Base-by-base conservation (phyloP, 2,888 invertebrate species). In the Drosophila mimetica region DNA sequence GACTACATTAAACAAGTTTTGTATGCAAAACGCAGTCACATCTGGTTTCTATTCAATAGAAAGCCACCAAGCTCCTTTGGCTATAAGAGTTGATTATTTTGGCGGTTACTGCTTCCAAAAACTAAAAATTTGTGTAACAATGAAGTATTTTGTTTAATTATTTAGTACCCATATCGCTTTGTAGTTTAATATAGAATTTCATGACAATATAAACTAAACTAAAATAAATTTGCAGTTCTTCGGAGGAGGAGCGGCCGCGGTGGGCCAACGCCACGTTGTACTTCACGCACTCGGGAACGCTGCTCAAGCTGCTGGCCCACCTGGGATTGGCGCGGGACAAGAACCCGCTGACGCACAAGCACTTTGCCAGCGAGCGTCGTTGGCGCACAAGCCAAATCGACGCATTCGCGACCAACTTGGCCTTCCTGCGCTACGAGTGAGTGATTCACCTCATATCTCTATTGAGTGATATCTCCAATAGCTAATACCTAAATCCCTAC, bases 221-320 rank as follows among this genome's bases (percentile, higher is more conserved):
- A n/a, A n/a, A n/a, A n/a, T n/a, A n/a, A n/a, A 32, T 11, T 16
- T 7, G 1, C 14, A 32, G 39, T 28, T 28, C 32, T 14, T 30
- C 53, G 20, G 32, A 55, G 28, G 11, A 34, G 32, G 57, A 8
- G 39, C 22, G 30, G 25, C 50, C 13, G 44, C 63, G 47, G 11
- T 60, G 79, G 25, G 72, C 71, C 60, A 92, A 92, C 74, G 93
- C 94, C 28, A 93, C 94, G 28, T 94, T 95, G 74, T 95, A 96
- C 82, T 97, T 97, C 89, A 94, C 96, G 0, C 97, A 97, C 91
- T 97, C 97, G 1, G 97, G 97, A 3, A 95, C 96, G 0, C 88
- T 97, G 42, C 91, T 97, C 30, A 97, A 97, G 92, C 90, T 96
- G 53, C 87, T 96, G 47, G 93, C 96, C 0, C 94, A 95, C 79